Conservation (phyloP, 30 jellyfish, hydroid and myxozoan genomes). For the Sanderia malayensis region DNA sequence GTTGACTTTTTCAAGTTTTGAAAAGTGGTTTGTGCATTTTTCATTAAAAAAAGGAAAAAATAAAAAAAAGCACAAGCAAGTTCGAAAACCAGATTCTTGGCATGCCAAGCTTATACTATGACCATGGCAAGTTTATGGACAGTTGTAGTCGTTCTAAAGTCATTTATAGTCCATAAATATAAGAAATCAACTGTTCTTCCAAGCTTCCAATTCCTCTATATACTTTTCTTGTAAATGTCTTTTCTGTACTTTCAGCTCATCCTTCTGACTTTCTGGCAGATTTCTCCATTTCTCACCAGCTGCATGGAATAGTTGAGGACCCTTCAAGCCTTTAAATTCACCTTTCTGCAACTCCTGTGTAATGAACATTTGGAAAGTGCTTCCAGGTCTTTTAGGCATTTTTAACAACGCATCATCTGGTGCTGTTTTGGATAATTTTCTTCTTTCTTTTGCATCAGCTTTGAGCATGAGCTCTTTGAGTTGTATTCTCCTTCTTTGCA, state of each 20-base stretch:
- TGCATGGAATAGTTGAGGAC: conserved; percentile 50
- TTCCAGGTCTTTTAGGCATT: conserved; percentile 68
- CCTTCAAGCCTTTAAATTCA: conserved; percentile 43
- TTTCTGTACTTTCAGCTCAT: conserved; percentile 3
- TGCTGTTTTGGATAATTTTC: conserved; percentile 26
- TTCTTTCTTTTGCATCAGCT: conserved; percentile 47
- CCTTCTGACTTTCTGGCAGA: conserved; percentile 18
- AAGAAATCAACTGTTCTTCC: conserved; percentile 45
- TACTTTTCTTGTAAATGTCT: conserved; percentile 22
- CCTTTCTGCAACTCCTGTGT: conserved; percentile 30
- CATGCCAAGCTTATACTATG: too few relatives aligned
- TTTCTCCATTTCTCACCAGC: conserved; percentile 55
- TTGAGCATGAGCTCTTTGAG: conserved; percentile 46
- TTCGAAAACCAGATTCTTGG: too few relatives aligned
- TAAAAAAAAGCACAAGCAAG: too few relatives aligned
- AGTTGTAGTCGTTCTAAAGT: too few relatives aligned
- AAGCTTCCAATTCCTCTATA: conserved; percentile 38
- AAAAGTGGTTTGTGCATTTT: too few relatives aligned
- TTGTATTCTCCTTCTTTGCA: conserved; percentile 40
- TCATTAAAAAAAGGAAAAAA: too few relatives aligned
- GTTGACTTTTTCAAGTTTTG: too few relatives aligned
- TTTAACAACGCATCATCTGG: conserved; percentile 39
- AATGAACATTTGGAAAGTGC: conserved; percentile 48
- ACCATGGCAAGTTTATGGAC: too few relatives aligned
- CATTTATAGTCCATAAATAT: too few relatives aligned